Evolutionary conservation across 2,113 vertebrate species (phyloP), one percentile per base, ranked within the genome.

Genomic region (Pogona vitticeps): DNA sequence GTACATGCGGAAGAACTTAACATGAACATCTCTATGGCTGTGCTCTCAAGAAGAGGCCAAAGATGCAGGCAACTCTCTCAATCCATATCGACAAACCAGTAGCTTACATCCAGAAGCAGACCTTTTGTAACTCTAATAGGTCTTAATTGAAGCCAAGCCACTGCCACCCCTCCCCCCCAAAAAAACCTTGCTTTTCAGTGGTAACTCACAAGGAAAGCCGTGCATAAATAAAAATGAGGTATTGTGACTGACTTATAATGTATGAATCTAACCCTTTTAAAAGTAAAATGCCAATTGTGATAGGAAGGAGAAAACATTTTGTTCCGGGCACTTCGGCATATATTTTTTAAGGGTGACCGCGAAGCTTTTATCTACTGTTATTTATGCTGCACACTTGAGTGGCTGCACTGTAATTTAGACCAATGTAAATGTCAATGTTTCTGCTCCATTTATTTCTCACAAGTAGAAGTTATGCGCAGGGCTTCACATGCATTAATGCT

Each of bases 271-370:
- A 76, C 10, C 23, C 72, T 3, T 9, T 63, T 36, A 12, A 85
- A 85, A 36, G 23, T 52, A 58, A 72, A 31, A 1, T 7, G 95
- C 91, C 91, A 94, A 90, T 59, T 91, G 83, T 96, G 94, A 95
- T 92, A 83, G 91, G 36, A 71, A 23, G 6, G 12, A 59, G 17
- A 79, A 86, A 80, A 40, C 33, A 12, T 58, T 38, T 70, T 33
- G 67, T 93, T 94, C 90, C 92, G 89, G 91, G 93, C 58, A 90
- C 85, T 93, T 92, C 89, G 92, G 93, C 84, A 89, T 87, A 90
- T 92, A 91, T 87, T 92, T 87, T 52, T 92, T 92, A 78, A 92
- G 82, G 90, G 65, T 76, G 94, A 84, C 21, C 88, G 31, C 46
- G 80, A 92, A 88, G 17, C 2, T 91, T 91, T 91, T 90, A 76